Conservation (phyloP, 2,797 vertebrate genomes). For the Sebastolobus altivelis region DNA sequence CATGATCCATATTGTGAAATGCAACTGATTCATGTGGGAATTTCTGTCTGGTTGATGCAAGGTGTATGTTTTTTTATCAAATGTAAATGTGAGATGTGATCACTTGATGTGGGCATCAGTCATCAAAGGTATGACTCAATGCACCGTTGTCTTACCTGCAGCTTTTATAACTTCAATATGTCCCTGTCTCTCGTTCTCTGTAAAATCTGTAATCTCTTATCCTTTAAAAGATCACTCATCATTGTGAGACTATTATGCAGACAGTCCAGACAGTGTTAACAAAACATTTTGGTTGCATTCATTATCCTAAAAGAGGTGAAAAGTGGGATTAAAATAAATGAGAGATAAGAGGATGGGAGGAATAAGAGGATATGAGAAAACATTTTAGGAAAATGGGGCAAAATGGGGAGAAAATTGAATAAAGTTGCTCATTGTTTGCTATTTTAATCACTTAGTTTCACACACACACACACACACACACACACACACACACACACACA, state of each 20-base stretch:
- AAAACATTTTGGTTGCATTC: neutral
- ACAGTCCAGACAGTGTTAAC: neutral
- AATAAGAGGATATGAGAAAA: conserved; percentile 41
- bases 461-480: conserved; percentile 1
- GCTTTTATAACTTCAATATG: neutral
- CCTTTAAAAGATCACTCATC: conserved; percentile 15
- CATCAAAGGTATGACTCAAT: neutral
- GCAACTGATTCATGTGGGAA: neutral
- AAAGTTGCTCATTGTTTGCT: conserved; percentile 13
- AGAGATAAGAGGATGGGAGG: conserved; percentile 26
- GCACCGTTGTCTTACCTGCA: too few relatives aligned
- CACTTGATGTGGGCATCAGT: neutral
- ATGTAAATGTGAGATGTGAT: neutral
- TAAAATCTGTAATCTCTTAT: neutral
- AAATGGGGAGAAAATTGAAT: conserved; percentile 5
- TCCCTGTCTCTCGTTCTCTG: neutral
- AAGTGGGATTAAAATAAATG: neutral
- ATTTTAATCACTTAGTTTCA: conserved; percentile 38
- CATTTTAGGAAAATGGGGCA: conserved; percentile 32
- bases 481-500: conserved; percentile 6
- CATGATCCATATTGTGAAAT: neutral
- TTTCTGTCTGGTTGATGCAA: neutral
- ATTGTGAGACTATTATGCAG: neutral
- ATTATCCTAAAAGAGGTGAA: conserved; percentile 30
- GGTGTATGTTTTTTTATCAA: neutral